Evolutionary conservation across 53 echinoderm and acorn worm species (phyloP).

Genomic region (Holothuria leucospilota): DNA sequence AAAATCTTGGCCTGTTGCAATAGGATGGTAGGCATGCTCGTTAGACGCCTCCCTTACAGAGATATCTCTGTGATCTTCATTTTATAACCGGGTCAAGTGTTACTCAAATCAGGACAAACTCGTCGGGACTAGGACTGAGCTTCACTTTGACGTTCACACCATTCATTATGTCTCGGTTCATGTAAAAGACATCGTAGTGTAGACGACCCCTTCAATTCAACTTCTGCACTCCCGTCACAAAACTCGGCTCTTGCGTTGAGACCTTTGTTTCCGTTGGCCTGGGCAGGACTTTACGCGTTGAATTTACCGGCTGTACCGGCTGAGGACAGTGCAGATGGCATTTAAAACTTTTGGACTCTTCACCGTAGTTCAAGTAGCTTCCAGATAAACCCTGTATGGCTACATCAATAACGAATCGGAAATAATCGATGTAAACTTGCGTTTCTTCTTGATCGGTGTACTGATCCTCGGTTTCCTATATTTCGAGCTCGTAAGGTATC

Average conservation of each 20-base stretch:
- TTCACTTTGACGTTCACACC: too few relatives aligned
- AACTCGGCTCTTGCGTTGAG: background rate
- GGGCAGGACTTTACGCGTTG: background rate
- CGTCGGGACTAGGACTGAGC: background rate
- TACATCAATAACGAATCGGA: slow-evolving; percentile 15
- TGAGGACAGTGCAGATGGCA: background rate
- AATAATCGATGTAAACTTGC: slow-evolving; percentile 31
- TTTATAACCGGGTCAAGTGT: background rate
- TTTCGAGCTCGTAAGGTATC: slow-evolving; percentile 6
- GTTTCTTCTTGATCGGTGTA: slow-evolving; percentile 9
- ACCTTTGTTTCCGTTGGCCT: background rate
- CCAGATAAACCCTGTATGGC: slow-evolving; percentile 16
- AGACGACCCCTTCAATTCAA: background rate
- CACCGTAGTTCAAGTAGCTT: slow-evolving; percentile 19
- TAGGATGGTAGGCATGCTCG: background rate
- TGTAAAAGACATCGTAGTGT: too few relatives aligned
- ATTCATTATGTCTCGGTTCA: too few relatives aligned
- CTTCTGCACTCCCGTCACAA: background rate
- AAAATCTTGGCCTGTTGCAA: too few relatives aligned
- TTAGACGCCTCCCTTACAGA: slow-evolving; percentile 21
- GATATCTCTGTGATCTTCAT: slow-evolving; percentile 29
- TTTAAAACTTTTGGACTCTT: background rate
- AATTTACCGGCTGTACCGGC: background rate
- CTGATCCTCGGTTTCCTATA: background rate
- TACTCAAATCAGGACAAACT: background rate